Conservation (phyloP, 2,797 vertebrate species). For the Sebastes steindachneri region DNA sequence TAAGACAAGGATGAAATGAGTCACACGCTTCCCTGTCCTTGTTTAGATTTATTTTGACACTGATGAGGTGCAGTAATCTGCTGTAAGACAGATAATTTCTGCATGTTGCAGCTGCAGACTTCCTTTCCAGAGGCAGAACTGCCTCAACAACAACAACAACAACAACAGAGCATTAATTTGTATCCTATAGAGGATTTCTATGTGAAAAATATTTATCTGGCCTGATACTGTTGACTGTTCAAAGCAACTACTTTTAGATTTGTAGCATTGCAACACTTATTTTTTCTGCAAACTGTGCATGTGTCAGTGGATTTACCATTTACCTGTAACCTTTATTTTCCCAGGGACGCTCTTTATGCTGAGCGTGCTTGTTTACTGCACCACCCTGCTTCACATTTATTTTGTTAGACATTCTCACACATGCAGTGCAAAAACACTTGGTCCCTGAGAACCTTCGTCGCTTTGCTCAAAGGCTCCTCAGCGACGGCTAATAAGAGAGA, state of each 20-base stretch:
- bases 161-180: neutral
- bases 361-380: neutral
- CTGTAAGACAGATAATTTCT: neutral
- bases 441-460: neutral
- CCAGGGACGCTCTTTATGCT: slow-evolving; percentile 1
- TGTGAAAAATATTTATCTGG: neutral
- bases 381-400: slow-evolving; percentile 10
- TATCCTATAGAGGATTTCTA: neutral
- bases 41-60: slow-evolving; percentile 2
- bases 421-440: neutral
- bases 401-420: neutral
- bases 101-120: neutral
- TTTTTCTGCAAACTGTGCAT: neutral
- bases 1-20: neutral
- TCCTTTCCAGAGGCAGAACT: neutral
- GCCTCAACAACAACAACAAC: neutral
- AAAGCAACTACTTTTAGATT: neutral
- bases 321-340: slow-evolving; percentile 1
- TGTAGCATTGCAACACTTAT: neutral
- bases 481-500: neutral
- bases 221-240: neutral
- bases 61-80: slow-evolving; percentile 1
- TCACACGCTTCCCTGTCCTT: neutral
- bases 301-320: neutral
- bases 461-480: neutral